Evolutionary conservation across 2,888 invertebrate species (phyloP).

Genomic region (Hofmannophila pseudospretella): DNA sequence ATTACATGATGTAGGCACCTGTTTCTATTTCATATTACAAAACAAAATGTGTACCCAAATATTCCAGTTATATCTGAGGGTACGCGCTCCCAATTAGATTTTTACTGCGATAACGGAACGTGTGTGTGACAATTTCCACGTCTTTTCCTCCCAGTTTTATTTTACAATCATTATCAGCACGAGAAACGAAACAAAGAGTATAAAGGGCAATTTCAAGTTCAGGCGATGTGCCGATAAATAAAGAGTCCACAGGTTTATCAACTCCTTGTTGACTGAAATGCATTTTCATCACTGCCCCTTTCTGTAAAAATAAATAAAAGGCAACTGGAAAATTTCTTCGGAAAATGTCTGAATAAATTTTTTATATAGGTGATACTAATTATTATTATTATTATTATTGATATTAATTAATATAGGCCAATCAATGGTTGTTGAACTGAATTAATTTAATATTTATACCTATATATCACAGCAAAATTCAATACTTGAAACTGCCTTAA

Average conservation of each 20-base stretch:
- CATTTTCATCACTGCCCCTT: conserved; percentile 85
- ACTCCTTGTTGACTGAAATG: conserved; percentile 84
- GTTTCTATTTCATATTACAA: too few species aligned
- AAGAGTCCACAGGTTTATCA: conserved; percentile 86
- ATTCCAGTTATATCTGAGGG: conserved; percentile 89
- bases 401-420: too few species aligned
- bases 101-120: conserved; percentile 85
- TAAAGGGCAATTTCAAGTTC: conserved; percentile 95
- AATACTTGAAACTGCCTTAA: too few species aligned
- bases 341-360: too few species aligned
- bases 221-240: conserved; percentile 92
- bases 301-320: conserved; percentile 69
- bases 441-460: too few species aligned
- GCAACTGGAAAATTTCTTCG: not conserved
- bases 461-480: too few species aligned
- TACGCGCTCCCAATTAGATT: conserved; percentile 89
- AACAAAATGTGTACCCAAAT: too few species aligned
- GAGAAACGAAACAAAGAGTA: conserved; percentile 89
- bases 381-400: too few species aligned
- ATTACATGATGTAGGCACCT: too few species aligned
- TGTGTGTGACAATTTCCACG: conserved; percentile 85
- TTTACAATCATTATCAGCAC: conserved; percentile 85
- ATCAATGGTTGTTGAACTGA: too few species aligned
- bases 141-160: conserved; percentile 84
- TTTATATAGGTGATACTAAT: too few species aligned